Evolutionary conservation across 2,113 vertebrate genomes (phyloP), one percentile per base, ranked within the genome.

Genomic region (Ictalurus furcatus): DNA sequence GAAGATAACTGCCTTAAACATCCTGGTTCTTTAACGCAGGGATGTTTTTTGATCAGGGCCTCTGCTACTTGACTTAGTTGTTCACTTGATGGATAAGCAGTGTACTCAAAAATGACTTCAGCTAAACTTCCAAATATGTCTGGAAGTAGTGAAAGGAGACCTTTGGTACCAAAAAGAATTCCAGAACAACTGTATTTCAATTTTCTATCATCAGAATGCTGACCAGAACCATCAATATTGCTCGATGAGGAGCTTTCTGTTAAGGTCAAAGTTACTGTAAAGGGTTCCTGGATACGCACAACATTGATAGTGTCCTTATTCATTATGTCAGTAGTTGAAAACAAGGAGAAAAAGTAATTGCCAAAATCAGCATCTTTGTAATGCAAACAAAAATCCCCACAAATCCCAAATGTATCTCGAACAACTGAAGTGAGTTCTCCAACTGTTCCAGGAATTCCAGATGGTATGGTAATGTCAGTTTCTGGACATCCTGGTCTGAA

Each of bases 301-400:
- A 59, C 58, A 4, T 59, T 59, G 58, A 59, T 59, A 21, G 58
- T 59, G 17, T 6, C 85, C 73, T 87, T 87, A 13, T 87, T 56
- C 58, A 63, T 78, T 2, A 87, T 58, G 17, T 79, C 73, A 79
- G 85, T 78, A 61, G 85, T 87, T n/a, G 58, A 59, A 59, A 74
- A 61, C 34, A 78, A 58, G 23, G 85, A 63, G 56, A 63, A 87
- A 48, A 67, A 78, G 3, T 78, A 54, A 48, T 52, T 28, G 37
- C 63, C 85, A 76, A 87, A 80, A 79, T 87, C 85, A 87, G 7
- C 86, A 80, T 80, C 73, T 63, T 87, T 87, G 79, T n/a, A 65
- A 61, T 65, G 74, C 58, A 87, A 58, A 79, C 23, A 34, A 40
- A 87, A 87, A 56, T 87, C n/a, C 63, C 74, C 54, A 21, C 30